Conservation (phyloP, 2,888 invertebrate species). For the Spilosoma lubricipeda region DNA sequence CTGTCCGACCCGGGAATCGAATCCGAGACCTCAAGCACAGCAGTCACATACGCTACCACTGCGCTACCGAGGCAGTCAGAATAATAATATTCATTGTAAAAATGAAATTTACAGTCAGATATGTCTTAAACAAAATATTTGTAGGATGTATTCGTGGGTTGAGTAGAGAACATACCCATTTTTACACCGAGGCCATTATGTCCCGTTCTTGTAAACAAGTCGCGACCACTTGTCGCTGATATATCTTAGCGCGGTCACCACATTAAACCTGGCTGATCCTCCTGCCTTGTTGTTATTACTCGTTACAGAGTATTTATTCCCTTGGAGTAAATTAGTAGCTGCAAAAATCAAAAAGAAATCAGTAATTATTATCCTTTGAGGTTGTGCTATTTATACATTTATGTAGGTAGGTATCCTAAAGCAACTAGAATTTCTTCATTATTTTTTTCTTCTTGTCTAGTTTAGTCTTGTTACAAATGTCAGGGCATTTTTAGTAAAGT, state of each 20-base stretch:
- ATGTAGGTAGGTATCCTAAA: no score
- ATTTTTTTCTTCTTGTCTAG: no score
- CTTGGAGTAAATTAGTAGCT: conserved; percentile 40
- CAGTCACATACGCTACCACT: no score
- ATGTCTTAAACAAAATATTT: background rate
- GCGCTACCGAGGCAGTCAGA: no score
- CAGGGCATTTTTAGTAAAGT: no score
- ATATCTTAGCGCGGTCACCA: conserved; percentile 81
- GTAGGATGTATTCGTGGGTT: conserved; percentile 13
- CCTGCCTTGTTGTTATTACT: conserved; percentile 21
- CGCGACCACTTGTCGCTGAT: conserved; percentile 78
- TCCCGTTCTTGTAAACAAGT: conserved; percentile 83
- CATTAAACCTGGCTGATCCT: conserved; percentile 43
- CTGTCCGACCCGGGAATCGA: no score
- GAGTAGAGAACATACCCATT: conserved; percentile 59
- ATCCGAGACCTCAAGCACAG: no score
- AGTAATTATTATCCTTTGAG: conserved; percentile 40
- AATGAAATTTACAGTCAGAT: no score
- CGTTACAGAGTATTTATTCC: conserved; percentile 47
- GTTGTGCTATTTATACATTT: no score
- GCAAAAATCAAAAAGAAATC: conserved; percentile 45
- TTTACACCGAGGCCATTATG: conserved; percentile 75
- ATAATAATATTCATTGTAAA: no score
- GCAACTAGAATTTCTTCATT: no score
- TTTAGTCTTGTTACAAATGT: no score